A percentile compares a stretch with the other conserved stretches of the same genome.
Conservation (phyloP, 2,113 vertebrate species). For the Emydura subglobosa region DNA sequence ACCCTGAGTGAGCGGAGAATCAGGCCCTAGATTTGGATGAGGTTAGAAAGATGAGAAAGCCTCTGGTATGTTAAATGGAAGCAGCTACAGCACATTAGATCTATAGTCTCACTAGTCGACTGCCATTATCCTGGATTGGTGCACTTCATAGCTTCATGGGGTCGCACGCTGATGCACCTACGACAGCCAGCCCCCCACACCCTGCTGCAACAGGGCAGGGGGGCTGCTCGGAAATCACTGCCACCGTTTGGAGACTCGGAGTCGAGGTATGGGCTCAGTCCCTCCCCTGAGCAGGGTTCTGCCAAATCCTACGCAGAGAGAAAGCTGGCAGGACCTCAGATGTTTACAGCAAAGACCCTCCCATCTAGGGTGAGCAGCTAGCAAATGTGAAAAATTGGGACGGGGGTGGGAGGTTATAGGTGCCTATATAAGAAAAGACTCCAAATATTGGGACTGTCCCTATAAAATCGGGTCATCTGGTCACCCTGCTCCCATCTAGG, state of each 20-base stretch:
- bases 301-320: not conserved
- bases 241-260: not conserved
- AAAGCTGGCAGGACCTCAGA: not conserved
- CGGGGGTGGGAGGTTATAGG: no score
- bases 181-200: not conserved
- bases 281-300: not conserved
- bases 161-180: not conserved
- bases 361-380: not conserved
- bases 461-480: no score
- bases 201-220: not conserved
- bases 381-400: no score
- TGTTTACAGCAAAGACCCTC: not conserved
- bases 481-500: not conserved
- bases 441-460: no score
- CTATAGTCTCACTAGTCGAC: not conserved
- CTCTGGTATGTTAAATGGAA: not conserved
- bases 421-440: no score
- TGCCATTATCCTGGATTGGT: not conserved
- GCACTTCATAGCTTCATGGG: not conserved
- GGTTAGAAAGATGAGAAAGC: not conserved
- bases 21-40: not conserved
- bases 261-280: not conserved
- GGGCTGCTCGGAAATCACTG: not conserved
- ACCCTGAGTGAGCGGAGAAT: not conserved
- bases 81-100: not conserved